Base-by-base conservation (phyloP, 2,888 invertebrate genomes). In the Anagyrus pseudococci region DNA sequence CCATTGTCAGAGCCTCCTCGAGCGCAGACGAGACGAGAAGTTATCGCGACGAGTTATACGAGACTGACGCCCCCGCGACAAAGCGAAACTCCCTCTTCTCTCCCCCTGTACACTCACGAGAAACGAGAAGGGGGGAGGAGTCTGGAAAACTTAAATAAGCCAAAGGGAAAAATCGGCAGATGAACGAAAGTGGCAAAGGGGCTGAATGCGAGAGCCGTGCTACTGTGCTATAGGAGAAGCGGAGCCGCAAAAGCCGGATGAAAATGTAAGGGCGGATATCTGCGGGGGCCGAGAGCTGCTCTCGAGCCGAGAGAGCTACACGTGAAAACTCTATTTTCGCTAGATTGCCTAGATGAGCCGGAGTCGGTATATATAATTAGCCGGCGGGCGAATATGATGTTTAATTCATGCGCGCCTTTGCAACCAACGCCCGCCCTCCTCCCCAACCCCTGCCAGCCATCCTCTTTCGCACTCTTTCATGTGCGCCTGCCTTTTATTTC, bases 311-410 rank as follows among this genome's bases (percentile, higher is more conserved):
- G 29, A 29, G 10, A 10, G 29, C 52, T 37, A 55, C 49, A 22
- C 37, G 25, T 44, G 61, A 49, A 56, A 61, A 55, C 61, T 61
- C 49, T 44, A 61, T 61, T 61, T 46, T 44, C 53, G 7, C 43
- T 25, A 43, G 37, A 49, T 55, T 56, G 49, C 25, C 17, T 23
- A 1, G 43, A 52, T 59, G 47, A 59, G 41, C 41, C 15, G 47
- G 15, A 17, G n/a, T 17, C 13, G 15, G 52, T 56, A 49, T 29
- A 52, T 57, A 58, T 58, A 58, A 62, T 62, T 62, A 62, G 53
- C 46, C 22, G 52, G 23, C 22, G 52, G 23, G 29, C 23, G 47
- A 19, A 41, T 58, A 48, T 58, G 52, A 48, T 57, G 57, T 57
- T 62, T 62, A 56, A 62, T 62, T 58, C 53, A 58, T 57, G 57